Evolutionary conservation across 2,888 invertebrate species (phyloP), one percentile per base, ranked within the genome.

Genomic region (Drosophila neonasuta): DNA sequence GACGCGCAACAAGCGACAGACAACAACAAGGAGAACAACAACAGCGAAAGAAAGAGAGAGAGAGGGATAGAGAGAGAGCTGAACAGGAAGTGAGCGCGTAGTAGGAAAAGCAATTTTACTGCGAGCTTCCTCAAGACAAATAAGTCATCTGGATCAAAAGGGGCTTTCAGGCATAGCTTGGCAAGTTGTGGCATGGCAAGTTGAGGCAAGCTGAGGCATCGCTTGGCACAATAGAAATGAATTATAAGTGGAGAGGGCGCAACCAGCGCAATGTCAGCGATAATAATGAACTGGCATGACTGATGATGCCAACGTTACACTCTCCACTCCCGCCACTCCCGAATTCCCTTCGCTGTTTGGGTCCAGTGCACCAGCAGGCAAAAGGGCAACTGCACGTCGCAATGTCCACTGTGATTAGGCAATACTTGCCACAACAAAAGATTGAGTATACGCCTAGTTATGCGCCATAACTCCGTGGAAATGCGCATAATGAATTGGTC

Each of bases 141-240:
- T 89, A 89, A 88, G 88, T 89, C 86, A 79, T 80, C 74, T 74
- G 89, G 87, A 89, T 88, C 86, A 88, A 88, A 88, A 88, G 87
- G 77, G 80, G 82, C 86, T 87, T 82, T 79, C 80, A 79, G 83
- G 70, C 84, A 73, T 75, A 68, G 71, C 76, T 48, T 46, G 82
- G 68, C 84, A 32, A 32, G 32, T 32, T 32, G 32, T 2, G 32
- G 32, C 34, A 34, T 11, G 34, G 34, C 34, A 34, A 34, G 32
- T 32, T 32, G 32, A 32, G 34, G 11, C 36, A n/a, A 36, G 36
- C n/a, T 11, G n/a, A n/a, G 36, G n/a, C 36, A 73, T 69, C 68
- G 71, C 55, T 32, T 13, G 45, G 24, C 76, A 88, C 88, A 77
- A 79, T 81, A 78, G 71, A 72, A 73, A 76, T 77, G 79, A 75